Conservation (phyloP, 2,113 vertebrate genomes). For the Carlito syrichta region DNA sequence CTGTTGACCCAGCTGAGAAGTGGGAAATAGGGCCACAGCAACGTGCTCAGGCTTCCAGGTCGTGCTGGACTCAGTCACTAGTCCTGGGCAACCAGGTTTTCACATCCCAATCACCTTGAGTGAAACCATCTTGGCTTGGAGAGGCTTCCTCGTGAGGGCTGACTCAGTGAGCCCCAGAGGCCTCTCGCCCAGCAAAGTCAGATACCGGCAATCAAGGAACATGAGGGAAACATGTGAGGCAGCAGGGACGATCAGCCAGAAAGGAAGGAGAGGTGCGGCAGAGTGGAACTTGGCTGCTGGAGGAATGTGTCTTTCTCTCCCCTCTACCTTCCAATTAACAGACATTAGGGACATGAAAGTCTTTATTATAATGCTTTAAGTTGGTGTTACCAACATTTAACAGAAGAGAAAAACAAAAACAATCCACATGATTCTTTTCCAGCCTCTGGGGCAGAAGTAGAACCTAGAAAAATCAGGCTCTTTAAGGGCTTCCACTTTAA, state of each 20-base stretch:
- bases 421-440: neutral
- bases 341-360: neutral
- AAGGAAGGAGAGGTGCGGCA: too few relatives aligned
- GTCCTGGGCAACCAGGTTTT: neutral
- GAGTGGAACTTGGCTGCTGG: neutral
- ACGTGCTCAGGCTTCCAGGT: neutral
- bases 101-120: neutral
- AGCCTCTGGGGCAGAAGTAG: neutral
- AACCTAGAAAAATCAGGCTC: neutral
- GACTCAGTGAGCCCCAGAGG: neutral
- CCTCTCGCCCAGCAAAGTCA: neutral
- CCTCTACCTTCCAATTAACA: neutral
- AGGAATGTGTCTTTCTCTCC: neutral
- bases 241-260: too few relatives aligned
- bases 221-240: neutral
- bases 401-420: neutral
- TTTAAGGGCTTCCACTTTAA: neutral
- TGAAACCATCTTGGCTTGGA: neutral
- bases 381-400: neutral
- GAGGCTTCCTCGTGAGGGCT: neutral
- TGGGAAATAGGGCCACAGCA: too few relatives aligned
- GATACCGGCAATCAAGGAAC: neutral
- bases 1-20: neutral
- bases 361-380: slow-evolving; percentile 14
- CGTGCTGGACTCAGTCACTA: neutral